A percentile compares a stretch with the other conserved stretches of the same genome.
phyloP scores from a whole-genome alignment of 2,113 vertebrate species.

The Rostratula benghalensis region DNA sequence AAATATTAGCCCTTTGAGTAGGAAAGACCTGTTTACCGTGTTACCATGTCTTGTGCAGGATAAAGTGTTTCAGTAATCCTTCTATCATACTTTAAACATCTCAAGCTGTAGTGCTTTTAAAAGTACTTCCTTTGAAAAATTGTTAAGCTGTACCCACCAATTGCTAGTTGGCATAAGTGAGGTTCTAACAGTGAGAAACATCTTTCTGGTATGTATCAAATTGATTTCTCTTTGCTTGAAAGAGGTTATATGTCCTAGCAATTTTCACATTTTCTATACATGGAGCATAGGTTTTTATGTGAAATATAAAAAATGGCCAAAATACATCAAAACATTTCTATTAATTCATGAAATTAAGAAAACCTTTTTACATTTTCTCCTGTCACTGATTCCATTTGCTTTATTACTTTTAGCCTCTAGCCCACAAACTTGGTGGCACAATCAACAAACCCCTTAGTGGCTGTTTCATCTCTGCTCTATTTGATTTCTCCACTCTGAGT shows the following conservation, averaged over 20 bases:
- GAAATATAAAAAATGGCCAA: conserved; percentile 81
- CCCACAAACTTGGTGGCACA: conserved; percentile 87
- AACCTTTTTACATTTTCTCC: conserved; percentile 89
- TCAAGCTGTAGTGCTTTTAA: not conserved
- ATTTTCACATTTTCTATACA: conserved; percentile 84
- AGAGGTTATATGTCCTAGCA: conserved; percentile 86
- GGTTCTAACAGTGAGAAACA: conserved; percentile 64
- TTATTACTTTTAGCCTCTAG: conserved; percentile 82
- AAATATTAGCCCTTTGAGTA: conserved; percentile 52
- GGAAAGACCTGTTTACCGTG: conserved; percentile 40
- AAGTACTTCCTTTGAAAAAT: conserved; percentile 31
- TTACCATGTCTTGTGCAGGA: not conserved
- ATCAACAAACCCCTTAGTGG: conserved; percentile 86
- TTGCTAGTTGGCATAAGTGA: conserved; percentile 39
- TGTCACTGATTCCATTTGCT: conserved; percentile 93
- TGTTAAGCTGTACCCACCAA: not conserved
- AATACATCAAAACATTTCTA: conserved; percentile 92
- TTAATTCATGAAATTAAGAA: conserved; percentile 93
- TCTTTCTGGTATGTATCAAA: conserved; percentile 60
- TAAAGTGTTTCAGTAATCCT: conserved; percentile 23
- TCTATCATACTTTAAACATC: conserved; percentile 13
- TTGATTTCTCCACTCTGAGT: conserved; percentile 90
- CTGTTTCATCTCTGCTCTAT: conserved; percentile 85
- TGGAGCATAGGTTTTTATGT: conserved; percentile 70
- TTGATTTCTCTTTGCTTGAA: conserved; percentile 74